Percentiles rank a stretch among this genome's conserved stretches.
Conservation (phyloP, 2,888 invertebrate species). For the Anticlea derivata region DNA sequence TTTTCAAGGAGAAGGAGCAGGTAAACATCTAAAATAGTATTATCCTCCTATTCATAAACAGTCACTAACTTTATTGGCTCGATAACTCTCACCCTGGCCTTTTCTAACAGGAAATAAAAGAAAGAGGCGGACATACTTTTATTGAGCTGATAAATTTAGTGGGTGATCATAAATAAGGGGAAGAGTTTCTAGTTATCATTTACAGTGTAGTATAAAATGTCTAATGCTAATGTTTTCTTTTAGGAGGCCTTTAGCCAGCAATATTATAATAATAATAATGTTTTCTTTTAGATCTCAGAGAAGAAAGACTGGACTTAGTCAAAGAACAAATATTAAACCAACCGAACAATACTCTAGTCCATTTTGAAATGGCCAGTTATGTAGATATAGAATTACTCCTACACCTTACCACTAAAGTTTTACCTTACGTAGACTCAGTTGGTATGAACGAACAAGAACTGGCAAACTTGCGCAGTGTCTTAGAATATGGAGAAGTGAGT, state of each 20-base stretch:
- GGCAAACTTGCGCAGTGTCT: constrained; percentile 88
- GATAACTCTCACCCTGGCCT: too few relatives aligned
- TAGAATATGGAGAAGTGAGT: constrained; percentile 88
- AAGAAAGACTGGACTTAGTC: constrained; percentile 85
- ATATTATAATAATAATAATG: not conserved
- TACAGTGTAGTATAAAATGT: too few relatives aligned
- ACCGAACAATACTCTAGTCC: constrained; percentile 85
- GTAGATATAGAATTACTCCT: constrained; percentile 87
- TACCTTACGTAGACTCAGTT: constrained; percentile 90
- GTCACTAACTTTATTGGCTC: too few relatives aligned
- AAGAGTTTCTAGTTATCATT: too few relatives aligned
- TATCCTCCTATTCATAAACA: too few relatives aligned
- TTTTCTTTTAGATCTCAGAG: constrained; percentile 83
- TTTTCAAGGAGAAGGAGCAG: constrained; percentile 80
- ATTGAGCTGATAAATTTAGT: too few relatives aligned
- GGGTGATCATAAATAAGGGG: too few relatives aligned
- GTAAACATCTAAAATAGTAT: constrained; percentile 38
- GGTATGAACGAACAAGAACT: constrained; percentile 96
- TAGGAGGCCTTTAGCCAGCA: too few relatives aligned
- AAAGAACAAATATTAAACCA: constrained; percentile 86
- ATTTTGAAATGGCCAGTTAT: constrained; percentile 95
- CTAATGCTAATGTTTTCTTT: constrained; percentile 37
- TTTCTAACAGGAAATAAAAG: too few relatives aligned
- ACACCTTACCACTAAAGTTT: constrained; percentile 86
- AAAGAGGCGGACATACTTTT: too few relatives aligned